Evolutionary conservation across 2,113 vertebrate genomes (phyloP), one percentile per base, ranked within the genome.

Genomic region (Pseudopodoces humilis): DNA sequence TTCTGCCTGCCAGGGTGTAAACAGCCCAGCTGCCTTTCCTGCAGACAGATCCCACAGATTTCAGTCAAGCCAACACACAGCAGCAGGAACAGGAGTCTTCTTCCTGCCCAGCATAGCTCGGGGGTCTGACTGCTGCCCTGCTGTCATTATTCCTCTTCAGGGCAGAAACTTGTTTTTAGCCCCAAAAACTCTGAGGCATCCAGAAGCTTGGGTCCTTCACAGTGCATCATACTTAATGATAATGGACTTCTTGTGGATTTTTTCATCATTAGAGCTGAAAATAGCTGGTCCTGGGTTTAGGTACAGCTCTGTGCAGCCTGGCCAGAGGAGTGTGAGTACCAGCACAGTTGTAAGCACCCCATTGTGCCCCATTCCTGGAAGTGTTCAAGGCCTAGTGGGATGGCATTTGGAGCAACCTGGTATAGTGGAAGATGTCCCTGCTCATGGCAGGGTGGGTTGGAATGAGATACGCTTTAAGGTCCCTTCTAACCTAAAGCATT

Each of bases 1-100:
- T 93, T 13, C 84, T 96, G 87, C 88, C 91, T 96, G 90, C 85
- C 93, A 95, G 70, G 44, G 81, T 92, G 69, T 97, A 95, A 97
- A 95, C 87, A 96, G 41, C 68, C 53, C 19, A 13, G 59, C 86
- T 83, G 92, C 88, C 83, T 67, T 56, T 78, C 52, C 92, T 81
- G 3, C 94, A 93, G 71, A 74, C 81, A 90, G 69, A 85, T 75
- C 79, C 64, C 33, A 3, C 83, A 49, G 72, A 86, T 86, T 82
- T 83, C 11, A 6, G 55, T 86, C 82, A 81, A 91, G 70, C 86
- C 9, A 3, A 81, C 46, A 49, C 71, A 60, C 59, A 80, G 74
- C 88, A 89, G 75, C 78, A 84, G 63, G 39, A 90, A 24, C 5
- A 7, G 33, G 72, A 82, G 41, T 50, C 85, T 90, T 55, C 65